These are phyloP conservation scores for Drosophila niveifrons DNA, from an alignment of 2,888 invertebrate species.

Conservation along the genomic window DNA sequence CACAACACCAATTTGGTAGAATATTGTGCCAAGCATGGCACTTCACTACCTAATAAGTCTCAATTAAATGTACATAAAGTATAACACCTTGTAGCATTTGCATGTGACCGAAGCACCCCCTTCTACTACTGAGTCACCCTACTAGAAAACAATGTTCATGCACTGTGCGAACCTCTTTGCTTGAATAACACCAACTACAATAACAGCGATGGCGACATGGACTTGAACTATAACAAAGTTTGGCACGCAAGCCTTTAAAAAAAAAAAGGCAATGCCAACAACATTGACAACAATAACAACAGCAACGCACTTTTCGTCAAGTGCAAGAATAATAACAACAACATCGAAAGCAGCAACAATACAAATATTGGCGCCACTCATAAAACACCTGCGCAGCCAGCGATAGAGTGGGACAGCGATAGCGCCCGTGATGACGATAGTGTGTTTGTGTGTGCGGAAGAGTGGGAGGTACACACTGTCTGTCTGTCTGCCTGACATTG, in stretches of 20 bases:
- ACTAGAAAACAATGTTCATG: conserved; percentile 39
- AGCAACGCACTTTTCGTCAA: conserved; percentile 50
- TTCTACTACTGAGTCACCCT: conserved; percentile 31
- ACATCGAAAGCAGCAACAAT: conserved; percentile 27
- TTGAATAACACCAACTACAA: conserved; percentile 25
- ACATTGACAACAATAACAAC: conserved; percentile 25
- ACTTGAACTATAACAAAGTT: conserved; percentile 51
- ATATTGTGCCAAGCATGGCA: conserved; percentile 35
- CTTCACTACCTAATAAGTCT: conserved; percentile 74
- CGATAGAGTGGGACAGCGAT: not conserved
- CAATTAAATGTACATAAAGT: conserved; percentile 79
- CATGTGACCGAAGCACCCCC: conserved; percentile 49
- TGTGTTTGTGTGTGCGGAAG: not conserved
- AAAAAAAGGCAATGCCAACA: conserved; percentile 43
- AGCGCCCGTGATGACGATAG: not conserved
- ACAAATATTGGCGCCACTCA: conserved; percentile 59
- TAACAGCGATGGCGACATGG: conserved; percentile 3
- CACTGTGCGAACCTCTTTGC: conserved; percentile 38
- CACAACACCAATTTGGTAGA: conserved; percentile 39
- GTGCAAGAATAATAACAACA: conserved; percentile 47
- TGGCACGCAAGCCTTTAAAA: conserved; percentile 69
- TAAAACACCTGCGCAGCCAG: conserved; percentile 60
- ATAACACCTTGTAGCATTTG: conserved; percentile 77
- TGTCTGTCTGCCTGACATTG: conserved; percentile 62
- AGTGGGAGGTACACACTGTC: conserved; percentile 21